Conservation (phyloP, 2,113 vertebrate genomes). For the Lanius collurio region DNA sequence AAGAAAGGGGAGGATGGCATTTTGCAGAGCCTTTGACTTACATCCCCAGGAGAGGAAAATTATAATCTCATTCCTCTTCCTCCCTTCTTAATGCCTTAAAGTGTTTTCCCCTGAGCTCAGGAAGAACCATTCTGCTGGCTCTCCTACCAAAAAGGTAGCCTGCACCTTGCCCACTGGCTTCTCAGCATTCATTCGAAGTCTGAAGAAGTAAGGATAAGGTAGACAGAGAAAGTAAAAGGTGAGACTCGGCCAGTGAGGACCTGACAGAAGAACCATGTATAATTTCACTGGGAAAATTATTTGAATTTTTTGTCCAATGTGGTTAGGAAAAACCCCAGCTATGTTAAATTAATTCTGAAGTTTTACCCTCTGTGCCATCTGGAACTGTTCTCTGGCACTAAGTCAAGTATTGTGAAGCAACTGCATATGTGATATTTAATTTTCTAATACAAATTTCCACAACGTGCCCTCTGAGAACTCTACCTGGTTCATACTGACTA, state of each 20-base stretch:
- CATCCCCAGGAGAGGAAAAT: neutral
- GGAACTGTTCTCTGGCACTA: neutral
- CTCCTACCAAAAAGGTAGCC: neutral
- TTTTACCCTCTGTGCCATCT: neutral
- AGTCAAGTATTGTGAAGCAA: neutral
- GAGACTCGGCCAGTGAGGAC: neutral
- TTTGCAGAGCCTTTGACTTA: neutral
- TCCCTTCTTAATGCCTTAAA: neutral
- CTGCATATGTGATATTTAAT: fast-evolving
- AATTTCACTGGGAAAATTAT: neutral
- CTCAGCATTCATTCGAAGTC: neutral
- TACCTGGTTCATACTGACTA: neutral
- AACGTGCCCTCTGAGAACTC: neutral
- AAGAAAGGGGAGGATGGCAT: neutral
- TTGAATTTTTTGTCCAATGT: neutral
- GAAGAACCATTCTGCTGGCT: neutral
- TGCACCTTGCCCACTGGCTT: neutral
- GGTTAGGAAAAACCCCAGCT: neutral
- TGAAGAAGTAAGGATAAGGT: neutral
- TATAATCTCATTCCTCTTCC: neutral
- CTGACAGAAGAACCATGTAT: neutral
- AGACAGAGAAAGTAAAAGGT: neutral
- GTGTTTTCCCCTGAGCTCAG: neutral
- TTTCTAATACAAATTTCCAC: neutral
- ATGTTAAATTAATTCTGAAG: neutral